Evolutionary conservation across 2,888 invertebrate species (phyloP).

Genomic region (Brachycybe producta): DNA sequence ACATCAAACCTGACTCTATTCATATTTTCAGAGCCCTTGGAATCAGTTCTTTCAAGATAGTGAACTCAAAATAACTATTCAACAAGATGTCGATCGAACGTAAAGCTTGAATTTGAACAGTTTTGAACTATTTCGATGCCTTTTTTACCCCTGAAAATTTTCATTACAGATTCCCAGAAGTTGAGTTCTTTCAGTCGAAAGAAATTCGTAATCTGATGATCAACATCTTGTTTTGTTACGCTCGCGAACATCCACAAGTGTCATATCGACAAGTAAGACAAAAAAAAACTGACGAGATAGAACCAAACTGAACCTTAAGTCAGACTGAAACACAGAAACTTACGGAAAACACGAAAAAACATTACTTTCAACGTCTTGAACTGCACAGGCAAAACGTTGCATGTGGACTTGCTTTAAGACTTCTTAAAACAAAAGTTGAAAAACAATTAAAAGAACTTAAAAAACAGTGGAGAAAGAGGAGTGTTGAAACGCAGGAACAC

Average conservation of each 20-base stretch:
- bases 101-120: conserved; percentile 28
- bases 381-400: too few relatives aligned
- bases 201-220: conserved; percentile 58
- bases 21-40: conserved; percentile 65
- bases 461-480: too few relatives aligned
- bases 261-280: conserved; percentile 53
- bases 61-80: conserved; percentile 57
- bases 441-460: too few relatives aligned
- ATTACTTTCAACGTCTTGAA: too few relatives aligned
- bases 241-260: conserved; percentile 50
- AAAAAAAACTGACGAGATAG: not conserved
- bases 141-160: conserved; percentile 20
- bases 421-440: too few relatives aligned
- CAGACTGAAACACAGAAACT: too few relatives aligned
- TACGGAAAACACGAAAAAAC: too few relatives aligned
- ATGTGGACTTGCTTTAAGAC: too few relatives aligned
- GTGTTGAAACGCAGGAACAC: too few relatives aligned
- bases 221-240: conserved; percentile 44
- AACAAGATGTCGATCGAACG: conserved; percentile 68
- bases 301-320: too few relatives aligned
- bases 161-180: conserved; percentile 51
- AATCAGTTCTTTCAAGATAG: conserved; percentile 70
- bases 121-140: not conserved
- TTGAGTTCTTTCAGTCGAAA: conserved; percentile 59
- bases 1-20: too few relatives aligned